Evolutionary conservation across 2,888 invertebrate species (phyloP).

Genomic region (Drosophila tanythrix): DNA sequence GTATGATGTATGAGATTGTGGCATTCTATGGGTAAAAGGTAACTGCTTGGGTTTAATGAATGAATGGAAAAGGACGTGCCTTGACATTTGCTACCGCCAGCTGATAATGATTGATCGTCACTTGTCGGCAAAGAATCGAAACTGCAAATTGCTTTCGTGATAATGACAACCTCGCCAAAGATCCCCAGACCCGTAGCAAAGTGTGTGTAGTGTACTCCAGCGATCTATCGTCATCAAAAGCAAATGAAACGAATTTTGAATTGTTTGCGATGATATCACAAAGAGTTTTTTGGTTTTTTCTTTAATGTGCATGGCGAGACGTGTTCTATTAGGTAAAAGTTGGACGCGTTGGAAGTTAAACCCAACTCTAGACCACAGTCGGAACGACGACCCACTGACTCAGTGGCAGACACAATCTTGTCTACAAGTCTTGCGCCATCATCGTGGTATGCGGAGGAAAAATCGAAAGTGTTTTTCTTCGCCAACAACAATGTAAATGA

Average conservation of each 20-base stretch:
- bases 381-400: slow-evolving; percentile 27
- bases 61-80: slow-evolving; percentile 62
- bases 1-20: slow-evolving; percentile 25
- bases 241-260: slow-evolving; percentile 65
- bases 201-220: slow-evolving; percentile 4
- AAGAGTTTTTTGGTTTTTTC: slow-evolving; percentile 35
- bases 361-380: slow-evolving; percentile 2
- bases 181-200: not conserved
- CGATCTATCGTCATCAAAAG: slow-evolving; percentile 40
- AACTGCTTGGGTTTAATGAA: slow-evolving; percentile 22
- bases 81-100: slow-evolving; percentile 69
- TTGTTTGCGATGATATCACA: slow-evolving; percentile 4
- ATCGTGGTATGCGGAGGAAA: slow-evolving; percentile 24
- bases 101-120: slow-evolving; percentile 66
- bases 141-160: slow-evolving; percentile 60
- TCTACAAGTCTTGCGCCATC: slow-evolving; percentile 41
- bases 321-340: slow-evolving; percentile 68
- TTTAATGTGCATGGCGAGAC: slow-evolving; percentile 70
- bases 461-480: slow-evolving; percentile 55
- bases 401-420: slow-evolving; percentile 28
- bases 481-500: slow-evolving; percentile 14
- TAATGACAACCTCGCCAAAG: slow-evolving; percentile 53
- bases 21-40: slow-evolving; percentile 39
- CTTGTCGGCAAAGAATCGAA: slow-evolving; percentile 33
- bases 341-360: slow-evolving; percentile 24